Conservation (phyloP, 2,113 vertebrate genomes). For the Myodes glareolus region DNA sequence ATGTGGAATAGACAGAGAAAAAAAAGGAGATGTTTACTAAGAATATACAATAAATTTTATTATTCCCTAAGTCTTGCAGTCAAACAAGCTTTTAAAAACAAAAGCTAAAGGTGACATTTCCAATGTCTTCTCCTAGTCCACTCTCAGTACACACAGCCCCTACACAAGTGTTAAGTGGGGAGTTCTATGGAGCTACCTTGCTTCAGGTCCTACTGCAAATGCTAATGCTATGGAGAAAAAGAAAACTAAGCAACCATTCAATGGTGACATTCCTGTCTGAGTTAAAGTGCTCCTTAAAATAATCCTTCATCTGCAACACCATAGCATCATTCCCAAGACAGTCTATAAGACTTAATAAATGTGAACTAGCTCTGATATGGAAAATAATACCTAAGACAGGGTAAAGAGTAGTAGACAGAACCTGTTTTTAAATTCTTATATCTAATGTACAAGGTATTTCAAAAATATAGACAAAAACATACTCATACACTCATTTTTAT, state of each 20-base stretch:
- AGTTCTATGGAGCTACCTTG: not conserved
- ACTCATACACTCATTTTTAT: not conserved
- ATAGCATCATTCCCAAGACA: not conserved
- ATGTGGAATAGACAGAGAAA: not conserved
- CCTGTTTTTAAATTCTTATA: constrained; percentile 1
- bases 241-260: not conserved
- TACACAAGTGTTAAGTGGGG: not conserved
- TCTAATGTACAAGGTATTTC: constrained; percentile 1
- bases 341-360: not conserved
- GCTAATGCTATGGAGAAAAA: not conserved
- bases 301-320: not conserved
- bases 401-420: not conserved
- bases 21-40: not conserved
- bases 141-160: not conserved
- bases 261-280: not conserved
- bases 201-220: not conserved
- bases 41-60: not conserved
- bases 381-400: not conserved
- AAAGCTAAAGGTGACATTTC: not conserved
- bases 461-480: constrained; percentile 24
- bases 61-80: constrained; percentile 3
- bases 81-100: not conserved
- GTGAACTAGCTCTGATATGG: not conserved
- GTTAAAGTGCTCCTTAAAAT: not conserved
- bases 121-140: not conserved